Conservation (phyloP, 2,888 invertebrate species). For the Drosophila buzzatii region DNA sequence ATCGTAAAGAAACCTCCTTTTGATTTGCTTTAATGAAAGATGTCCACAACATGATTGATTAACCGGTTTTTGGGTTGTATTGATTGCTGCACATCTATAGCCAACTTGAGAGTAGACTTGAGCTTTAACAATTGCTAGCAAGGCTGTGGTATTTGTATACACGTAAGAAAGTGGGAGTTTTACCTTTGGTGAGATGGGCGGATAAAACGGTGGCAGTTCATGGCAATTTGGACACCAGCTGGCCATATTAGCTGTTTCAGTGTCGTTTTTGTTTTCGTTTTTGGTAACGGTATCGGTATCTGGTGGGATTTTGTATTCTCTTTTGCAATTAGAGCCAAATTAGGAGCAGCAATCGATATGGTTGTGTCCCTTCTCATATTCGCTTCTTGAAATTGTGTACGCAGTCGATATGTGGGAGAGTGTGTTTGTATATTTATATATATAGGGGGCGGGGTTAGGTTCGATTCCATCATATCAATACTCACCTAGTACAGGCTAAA, state of each 20-base stretch:
- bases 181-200: constrained; percentile 81
- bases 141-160: constrained; percentile 5
- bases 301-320: constrained; percentile 16
- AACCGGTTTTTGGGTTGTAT: constrained; percentile 18
- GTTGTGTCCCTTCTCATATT: constrained; percentile 67
- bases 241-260: constrained; percentile 63
- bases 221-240: constrained; percentile 83
- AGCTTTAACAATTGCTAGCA: constrained; percentile 24
- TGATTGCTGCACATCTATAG: constrained; percentile 36
- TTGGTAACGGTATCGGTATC: constrained; percentile 28
- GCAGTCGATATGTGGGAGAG: constrained; percentile 36
- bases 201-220: constrained; percentile 78
- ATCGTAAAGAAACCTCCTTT: neutral
- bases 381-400: constrained; percentile 57
- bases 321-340: constrained; percentile 54
- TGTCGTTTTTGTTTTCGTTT: constrained; percentile 10
- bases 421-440: constrained; percentile 34
- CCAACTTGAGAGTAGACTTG: constrained; percentile 15
- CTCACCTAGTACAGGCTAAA: constrained; percentile 86
- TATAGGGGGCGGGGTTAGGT: neutral
- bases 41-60: constrained; percentile 39
- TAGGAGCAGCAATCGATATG: constrained; percentile 51
- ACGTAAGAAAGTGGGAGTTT: constrained; percentile 39
- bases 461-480: constrained; percentile 20
- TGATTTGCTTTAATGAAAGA: constrained; percentile 29